Base-by-base conservation (phyloP, 2,113 vertebrate species). In the Muntiacus reevesi region DNA sequence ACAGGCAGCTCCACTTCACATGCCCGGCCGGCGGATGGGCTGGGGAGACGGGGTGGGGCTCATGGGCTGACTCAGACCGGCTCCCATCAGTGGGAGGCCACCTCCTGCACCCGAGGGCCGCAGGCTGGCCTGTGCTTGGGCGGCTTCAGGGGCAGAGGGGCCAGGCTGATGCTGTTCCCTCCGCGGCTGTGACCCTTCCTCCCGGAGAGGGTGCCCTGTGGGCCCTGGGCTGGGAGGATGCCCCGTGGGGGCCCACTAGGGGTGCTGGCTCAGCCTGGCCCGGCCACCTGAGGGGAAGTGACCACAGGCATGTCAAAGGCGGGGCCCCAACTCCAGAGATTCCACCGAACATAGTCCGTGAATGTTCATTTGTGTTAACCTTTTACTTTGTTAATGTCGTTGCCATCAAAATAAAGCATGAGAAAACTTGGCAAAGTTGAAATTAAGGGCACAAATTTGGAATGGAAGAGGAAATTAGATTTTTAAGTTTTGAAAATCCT, bases 1-100 rank as follows among this genome's bases (percentile, higher is more conserved):
- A 16, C n/a, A 8, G 0, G 36, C 40, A 40, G 25, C 43, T 45
- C 23, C 40, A 43, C 23, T 43, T 25, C 74, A 7, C 12, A 1
- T 27, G 74, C 23, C 67, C 0, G 5, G n/a, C 40, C 3, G 23
- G 40, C 2, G 6, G 36, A 45, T 43, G 23, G 3, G 1, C 43
- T 50, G n/a, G 62, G 76, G 57, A 74, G 87, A 57, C 8, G 7
- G 71, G 4, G 33, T 1, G 55, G 67, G 21, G 50, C 47, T 60
- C 27, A 6, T 4, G 27, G 27, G 59, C 45, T 90, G 40, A 64
- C 76, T 74, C 83, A 76, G 45, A 57, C 28, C 2, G 27, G 47
- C 30, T 92, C n/a, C 55, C 7, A 0, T 21, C 2, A 57, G 47
- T 10, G 0, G 16, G 30, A 27, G 90, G 21, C 84, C 21, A 12